phyloP scores from a whole-genome alignment of 2,797 vertebrate species.

The Enteromius mattozi region DNA sequence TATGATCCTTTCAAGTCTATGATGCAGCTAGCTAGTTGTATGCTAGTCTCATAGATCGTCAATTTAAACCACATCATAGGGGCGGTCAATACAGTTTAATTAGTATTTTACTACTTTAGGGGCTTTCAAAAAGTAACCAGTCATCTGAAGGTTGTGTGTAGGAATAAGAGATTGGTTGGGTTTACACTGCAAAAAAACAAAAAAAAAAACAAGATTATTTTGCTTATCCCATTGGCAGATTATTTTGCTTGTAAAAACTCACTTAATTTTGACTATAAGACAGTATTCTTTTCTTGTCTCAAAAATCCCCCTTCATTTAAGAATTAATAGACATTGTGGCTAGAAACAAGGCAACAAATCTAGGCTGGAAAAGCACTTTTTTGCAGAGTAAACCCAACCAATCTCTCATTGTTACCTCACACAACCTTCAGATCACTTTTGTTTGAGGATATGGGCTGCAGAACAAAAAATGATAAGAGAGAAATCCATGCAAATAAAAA shows the following conservation, averaged over 20 bases:
- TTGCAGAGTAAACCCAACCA: too few species aligned
- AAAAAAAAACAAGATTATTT: too few species aligned
- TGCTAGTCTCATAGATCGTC: not conserved
- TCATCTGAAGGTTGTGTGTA: not conserved
- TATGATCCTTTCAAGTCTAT: not conserved
- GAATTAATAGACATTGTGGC: too few species aligned
- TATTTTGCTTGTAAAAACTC: too few species aligned
- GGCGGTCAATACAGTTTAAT: not conserved
- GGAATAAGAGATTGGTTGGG: not conserved
- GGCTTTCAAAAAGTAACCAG: not conserved
- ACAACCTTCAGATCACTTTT: too few species aligned
- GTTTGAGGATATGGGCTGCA: conserved; percentile 18
- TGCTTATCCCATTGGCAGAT: too few species aligned
- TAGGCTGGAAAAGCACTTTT: too few species aligned
- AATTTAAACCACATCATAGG: not conserved
- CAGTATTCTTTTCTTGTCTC: too few species aligned
- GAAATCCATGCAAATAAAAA: conserved; percentile 40
- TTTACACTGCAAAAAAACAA: not conserved
- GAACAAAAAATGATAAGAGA: conserved; percentile 38
- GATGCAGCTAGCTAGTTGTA: not conserved
- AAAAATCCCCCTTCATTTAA: too few species aligned
- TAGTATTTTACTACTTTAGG: not conserved
- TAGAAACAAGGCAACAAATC: too few species aligned
- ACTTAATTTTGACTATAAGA: too few species aligned
- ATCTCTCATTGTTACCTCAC: too few species aligned